Conservation (phyloP, 30 jellyfish, hydroid and myxozoan species). For the Cassiopea andromeda region DNA sequence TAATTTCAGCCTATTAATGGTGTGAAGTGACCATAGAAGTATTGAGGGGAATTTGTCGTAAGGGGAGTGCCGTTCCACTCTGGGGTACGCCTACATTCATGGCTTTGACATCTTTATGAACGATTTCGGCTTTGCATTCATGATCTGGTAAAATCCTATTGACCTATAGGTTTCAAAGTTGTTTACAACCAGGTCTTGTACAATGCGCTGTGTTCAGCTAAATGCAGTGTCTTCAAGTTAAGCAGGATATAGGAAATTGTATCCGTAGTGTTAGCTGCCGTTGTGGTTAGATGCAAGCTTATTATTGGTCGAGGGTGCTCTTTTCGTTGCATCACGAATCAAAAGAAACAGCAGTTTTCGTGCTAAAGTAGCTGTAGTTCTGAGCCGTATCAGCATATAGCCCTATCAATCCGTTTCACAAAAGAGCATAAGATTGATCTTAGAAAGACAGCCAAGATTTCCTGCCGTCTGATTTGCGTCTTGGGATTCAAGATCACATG, state of each 20-base stretch:
- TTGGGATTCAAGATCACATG: slow-evolving; percentile 4
- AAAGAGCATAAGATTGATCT: slow-evolving; percentile 7
- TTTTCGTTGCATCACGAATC: not conserved
- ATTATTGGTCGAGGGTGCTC: not conserved
- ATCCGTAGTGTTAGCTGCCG: not conserved
- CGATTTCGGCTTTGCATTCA: too few relatives aligned
- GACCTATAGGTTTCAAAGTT: not conserved
- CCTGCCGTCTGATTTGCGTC: slow-evolving; percentile 65
- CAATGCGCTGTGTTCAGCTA: not conserved
- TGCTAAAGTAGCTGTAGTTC: not conserved
- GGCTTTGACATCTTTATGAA: not conserved
- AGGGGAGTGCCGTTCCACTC: not conserved
- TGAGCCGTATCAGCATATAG: slow-evolving; percentile 1
- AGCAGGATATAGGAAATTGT: slow-evolving; percentile 11
- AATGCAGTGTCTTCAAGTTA: not conserved
- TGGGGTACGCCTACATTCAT: not conserved
- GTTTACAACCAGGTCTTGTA: not conserved
- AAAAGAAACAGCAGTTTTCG: not conserved
- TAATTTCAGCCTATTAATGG: too few relatives aligned
- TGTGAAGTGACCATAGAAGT: too few relatives aligned
- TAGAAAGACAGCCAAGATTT: slow-evolving; percentile 22
- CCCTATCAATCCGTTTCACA: slow-evolving; percentile 16
- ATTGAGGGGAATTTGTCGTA: not conserved
- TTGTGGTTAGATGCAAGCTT: not conserved
- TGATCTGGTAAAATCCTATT: too few relatives aligned